Evolutionary conservation across 1,140 invertebrate species (phyloP).

Genomic region (Trypoxylus dichotomus): DNA sequence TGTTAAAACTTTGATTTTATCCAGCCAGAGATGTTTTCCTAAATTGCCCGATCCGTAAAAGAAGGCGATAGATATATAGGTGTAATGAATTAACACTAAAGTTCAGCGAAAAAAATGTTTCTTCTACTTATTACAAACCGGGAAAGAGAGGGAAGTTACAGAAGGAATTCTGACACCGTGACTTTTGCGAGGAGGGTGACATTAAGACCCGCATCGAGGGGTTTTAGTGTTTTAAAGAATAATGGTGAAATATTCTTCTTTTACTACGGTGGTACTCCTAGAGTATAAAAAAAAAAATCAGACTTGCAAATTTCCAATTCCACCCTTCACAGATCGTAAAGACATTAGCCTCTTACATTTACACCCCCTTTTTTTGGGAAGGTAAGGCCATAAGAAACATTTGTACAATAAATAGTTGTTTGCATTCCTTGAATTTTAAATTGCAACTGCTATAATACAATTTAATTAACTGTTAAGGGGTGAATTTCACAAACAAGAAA

Average conservation of each 20-base stretch:
- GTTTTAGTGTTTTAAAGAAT: constrained; percentile 53
- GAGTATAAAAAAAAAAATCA: constrained; percentile 50
- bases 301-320: constrained; percentile 54
- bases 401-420: constrained; percentile 19
- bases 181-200: constrained; percentile 45
- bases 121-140: background rate
- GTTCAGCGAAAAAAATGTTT: background rate
- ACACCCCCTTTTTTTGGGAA: background rate
- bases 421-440: constrained; percentile 19
- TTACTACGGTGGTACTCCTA: background rate
- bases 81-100: background rate
- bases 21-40: background rate
- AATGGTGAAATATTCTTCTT: constrained; percentile 47
- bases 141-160: background rate
- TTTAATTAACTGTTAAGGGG: background rate
- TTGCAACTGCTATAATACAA: background rate
- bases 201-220: constrained; percentile 40
- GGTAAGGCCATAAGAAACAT: constrained; percentile 1
- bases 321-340: constrained; percentile 52
- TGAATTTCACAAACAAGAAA: background rate
- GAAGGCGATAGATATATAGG: no score
- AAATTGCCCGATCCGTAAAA: background rate
- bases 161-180: constrained; percentile 44
- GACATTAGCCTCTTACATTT: constrained; percentile 53
- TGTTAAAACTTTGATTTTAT: constrained; percentile 10